Percentiles rank a stretch among this genome's conserved stretches.
Conservation (phyloP, 2,888 invertebrate genomes). For the Drosophila limbata region DNA sequence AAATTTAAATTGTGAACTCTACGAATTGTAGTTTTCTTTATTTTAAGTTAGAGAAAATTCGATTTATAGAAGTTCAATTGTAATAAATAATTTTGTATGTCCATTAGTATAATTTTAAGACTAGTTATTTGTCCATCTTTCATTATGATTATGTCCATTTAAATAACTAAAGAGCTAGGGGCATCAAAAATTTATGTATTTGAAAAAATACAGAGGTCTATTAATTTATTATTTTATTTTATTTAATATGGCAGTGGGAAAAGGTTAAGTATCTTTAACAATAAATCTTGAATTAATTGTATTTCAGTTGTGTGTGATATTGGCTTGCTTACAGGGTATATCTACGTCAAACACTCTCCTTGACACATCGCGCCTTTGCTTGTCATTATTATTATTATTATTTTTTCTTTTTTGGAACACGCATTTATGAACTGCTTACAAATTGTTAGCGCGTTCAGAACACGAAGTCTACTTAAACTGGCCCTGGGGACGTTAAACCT, state of each 20-base stretch:
- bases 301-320: no score
- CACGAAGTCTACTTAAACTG: slow-evolving; percentile 48
- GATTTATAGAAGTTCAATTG: no score
- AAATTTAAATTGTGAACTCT: no score
- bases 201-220: no score
- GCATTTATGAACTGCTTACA: slow-evolving; percentile 59
- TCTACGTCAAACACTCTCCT: background rate
- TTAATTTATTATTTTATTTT: background rate
- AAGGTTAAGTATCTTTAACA: no score
- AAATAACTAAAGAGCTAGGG: background rate
- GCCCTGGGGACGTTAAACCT: slow-evolving; percentile 52
- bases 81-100: no score
- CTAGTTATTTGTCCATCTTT: background rate
- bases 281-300: background rate
- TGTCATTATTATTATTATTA: slow-evolving; percentile 5
- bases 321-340: slow-evolving; percentile 1
- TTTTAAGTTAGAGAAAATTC: no score
- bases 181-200: background rate
- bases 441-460: slow-evolving; percentile 33
- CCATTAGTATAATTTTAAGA: no score
- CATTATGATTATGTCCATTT: background rate
- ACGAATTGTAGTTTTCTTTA: no score
- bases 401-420: slow-evolving; percentile 30
- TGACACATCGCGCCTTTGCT: background rate
- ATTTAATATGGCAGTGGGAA: no score